Evolutionary conservation across 2,888 invertebrate genomes (phyloP).

Genomic region (Erpobdella octoculata): DNA sequence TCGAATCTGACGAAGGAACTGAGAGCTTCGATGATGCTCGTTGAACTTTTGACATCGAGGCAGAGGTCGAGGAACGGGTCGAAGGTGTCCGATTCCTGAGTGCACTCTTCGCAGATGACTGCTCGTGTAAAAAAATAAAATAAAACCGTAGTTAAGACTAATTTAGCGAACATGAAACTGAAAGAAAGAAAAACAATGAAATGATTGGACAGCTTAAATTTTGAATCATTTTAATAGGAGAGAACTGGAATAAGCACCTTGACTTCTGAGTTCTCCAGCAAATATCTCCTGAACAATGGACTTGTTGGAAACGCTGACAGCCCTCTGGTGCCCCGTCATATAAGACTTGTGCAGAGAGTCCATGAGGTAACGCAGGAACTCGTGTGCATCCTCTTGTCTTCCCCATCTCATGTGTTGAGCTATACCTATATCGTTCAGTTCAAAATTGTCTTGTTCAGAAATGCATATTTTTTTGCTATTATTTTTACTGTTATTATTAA

Average conservation of each 20-base stretch:
- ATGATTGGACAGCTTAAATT: not conserved
- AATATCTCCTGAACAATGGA: conserved; percentile 18
- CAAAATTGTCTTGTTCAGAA: too few species aligned
- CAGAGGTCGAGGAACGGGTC: conserved; percentile 91
- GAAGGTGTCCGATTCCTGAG: conserved; percentile 84
- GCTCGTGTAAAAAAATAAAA: not conserved
- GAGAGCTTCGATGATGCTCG: conserved; percentile 76
- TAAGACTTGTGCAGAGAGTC: conserved; percentile 80
- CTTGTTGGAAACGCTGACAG: not conserved
- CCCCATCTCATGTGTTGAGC: conserved; percentile 81
- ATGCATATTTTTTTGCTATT: too few species aligned
- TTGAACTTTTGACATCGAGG: conserved; percentile 66
- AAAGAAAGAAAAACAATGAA: not conserved
- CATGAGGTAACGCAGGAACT: conserved; percentile 83
- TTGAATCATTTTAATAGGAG: not conserved
- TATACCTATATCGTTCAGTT: conserved; percentile 52
- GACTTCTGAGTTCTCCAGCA: conserved; percentile 21
- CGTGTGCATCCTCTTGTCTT: conserved; percentile 94
- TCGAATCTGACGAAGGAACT: conserved; percentile 82
- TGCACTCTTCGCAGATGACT: conserved; percentile 70
- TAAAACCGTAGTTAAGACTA: not conserved
- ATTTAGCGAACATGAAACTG: not conserved
- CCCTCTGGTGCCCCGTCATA: conserved; percentile 11
- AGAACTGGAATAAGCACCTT: conserved; percentile 3
- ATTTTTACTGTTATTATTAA: too few species aligned